Base-by-base conservation (phyloP, 2,797 vertebrate genomes). In the Acrossocheilus fasciatus region DNA sequence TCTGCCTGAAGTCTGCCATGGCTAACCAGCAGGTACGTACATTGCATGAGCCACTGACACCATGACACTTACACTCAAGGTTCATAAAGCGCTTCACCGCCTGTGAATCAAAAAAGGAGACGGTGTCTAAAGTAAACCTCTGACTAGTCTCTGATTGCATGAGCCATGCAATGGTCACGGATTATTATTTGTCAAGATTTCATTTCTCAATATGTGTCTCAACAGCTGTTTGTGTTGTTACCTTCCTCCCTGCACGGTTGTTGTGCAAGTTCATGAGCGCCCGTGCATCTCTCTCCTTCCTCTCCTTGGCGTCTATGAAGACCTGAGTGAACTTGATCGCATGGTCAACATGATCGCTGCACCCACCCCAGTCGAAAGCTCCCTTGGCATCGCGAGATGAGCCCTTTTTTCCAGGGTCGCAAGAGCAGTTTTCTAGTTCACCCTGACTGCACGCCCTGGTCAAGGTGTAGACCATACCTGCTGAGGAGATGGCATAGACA, bases 231-330 rank as follows among this genome's bases (percentile, higher is more conserved):
- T 34, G 70, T 41, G 18, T 43, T 73, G 23, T 78, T 86, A 99
- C 98, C 98, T 98, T 99, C 90, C 98, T 95, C 90, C 98, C 98
- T 0, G 96, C 97, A 87, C 96, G 94, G 94, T 98, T 99, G 95
- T 99, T 99, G 93, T 99, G 98, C 77, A 98, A 95, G 91, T 99
- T 98, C 97, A 99, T 99, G 77, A 98, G 95, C 0, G 98, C 98
- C 64, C 97, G 94, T 14, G 96, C 97, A 9, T 99, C 98, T 89
- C 97, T 96, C 92, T 97, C 97, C 86, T 96, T 97, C 87, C 93
- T 92, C 87, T 99, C 98, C 88, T 97, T 98, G 91, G 98, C 97
- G 4, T 99, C 98, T 80, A 98, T 96, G 5, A 99, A 99, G 0
- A 95, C 95, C 90, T 97, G 96, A 90, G 97, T 96, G 92, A 99